phyloP scores from a whole-genome alignment of 2,113 vertebrate genomes.

The Sinocyclocheilus grahami region DNA sequence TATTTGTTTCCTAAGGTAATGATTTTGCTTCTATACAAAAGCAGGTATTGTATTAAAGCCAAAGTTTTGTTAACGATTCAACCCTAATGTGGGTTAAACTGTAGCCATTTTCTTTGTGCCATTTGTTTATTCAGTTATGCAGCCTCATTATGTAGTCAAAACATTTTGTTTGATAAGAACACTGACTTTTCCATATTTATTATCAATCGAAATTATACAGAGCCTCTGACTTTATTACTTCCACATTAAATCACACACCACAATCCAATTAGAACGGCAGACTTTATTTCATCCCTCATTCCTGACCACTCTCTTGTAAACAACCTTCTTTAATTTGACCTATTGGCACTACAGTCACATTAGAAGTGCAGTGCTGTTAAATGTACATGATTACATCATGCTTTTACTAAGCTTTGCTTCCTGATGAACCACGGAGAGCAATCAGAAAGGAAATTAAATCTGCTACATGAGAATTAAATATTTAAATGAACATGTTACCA shows the following conservation, averaged over 20 bases:
- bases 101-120: slow-evolving; percentile 11
- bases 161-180: neutral
- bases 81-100: neutral
- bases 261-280: neutral
- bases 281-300: neutral
- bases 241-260: neutral
- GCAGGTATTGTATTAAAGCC: neutral
- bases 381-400: neutral
- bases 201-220: neutral
- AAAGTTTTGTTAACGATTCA: neutral
- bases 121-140: neutral
- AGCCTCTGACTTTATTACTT: neutral
- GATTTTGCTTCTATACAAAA: neutral
- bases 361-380: neutral
- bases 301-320: neutral
- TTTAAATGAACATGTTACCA: slow-evolving; percentile 6
- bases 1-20: neutral
- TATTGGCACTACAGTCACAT: neutral
- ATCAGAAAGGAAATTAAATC: slow-evolving; percentile 16
- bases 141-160: slow-evolving; percentile 17
- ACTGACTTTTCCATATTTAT: neutral
- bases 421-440: neutral
- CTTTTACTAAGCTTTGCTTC: neutral
- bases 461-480: slow-evolving; percentile 13
- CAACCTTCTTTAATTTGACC: neutral